These are phyloP conservation scores for Xiphophorus hellerii DNA, from an alignment of 2,113 vertebrate genomes.

Conservation along the genomic window DNA sequence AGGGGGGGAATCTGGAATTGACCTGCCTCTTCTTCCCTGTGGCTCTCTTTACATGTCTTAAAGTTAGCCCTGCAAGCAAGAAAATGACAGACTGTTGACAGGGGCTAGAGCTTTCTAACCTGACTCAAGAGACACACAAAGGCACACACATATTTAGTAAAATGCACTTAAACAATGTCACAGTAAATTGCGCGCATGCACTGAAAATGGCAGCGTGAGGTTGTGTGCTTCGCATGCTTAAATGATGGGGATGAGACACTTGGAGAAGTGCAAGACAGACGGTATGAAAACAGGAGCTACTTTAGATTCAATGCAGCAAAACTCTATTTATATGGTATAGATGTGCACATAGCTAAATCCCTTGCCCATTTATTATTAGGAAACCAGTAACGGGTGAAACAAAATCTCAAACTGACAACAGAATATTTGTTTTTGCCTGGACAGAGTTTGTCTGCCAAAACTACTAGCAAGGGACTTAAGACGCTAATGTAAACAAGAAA, in stretches of 20 bases:
- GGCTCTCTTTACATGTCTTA: conserved; percentile 97
- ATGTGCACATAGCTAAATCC: background rate
- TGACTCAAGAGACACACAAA: conserved; percentile 83
- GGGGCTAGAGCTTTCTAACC: conserved; percentile 87
- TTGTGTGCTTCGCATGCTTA: conserved; percentile 29
- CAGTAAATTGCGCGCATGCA: conserved; percentile 42
- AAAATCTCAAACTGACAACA: too few relatives aligned
- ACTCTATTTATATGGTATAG: background rate
- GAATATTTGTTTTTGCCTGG: background rate
- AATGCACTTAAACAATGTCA: conserved; percentile 35
- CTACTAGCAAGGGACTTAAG: too few relatives aligned
- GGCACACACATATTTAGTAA: conserved; percentile 53
- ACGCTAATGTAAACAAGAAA: too few relatives aligned
- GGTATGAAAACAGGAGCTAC: conserved; percentile 1
- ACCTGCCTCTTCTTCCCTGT: conserved; percentile 98
- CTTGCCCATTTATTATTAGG: background rate
- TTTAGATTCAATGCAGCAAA: background rate
- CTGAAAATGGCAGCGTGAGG: conserved; percentile 18
- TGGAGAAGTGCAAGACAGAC: conserved; percentile 2
- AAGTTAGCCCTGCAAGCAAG: conserved; percentile 99
- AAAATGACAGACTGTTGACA: conserved; percentile 95
- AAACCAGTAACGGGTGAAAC: background rate
- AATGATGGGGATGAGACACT: conserved; percentile 9
- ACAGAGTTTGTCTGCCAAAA: background rate
- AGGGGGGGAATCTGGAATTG: conserved; percentile 93